A percentile compares a stretch with the other conserved stretches of the same genome.
phyloP scores from a whole-genome alignment of 2,113 vertebrate species.

The Nettapus auritus region DNA sequence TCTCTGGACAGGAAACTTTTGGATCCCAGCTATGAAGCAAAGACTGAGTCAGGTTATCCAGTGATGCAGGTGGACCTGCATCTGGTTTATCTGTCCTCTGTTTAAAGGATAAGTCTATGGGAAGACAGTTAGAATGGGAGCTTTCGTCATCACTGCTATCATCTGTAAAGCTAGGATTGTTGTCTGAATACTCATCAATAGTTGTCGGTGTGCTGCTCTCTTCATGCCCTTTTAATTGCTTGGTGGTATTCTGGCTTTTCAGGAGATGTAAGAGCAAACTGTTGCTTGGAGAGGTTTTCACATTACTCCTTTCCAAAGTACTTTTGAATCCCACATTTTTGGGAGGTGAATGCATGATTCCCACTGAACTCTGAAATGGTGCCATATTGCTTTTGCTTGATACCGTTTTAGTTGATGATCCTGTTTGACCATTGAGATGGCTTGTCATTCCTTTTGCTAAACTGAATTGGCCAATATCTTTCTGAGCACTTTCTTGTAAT shows the following conservation, averaged over 20 bases:
- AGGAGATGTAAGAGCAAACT: conserved; percentile 94
- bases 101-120: conserved; percentile 95
- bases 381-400: conserved; percentile 79
- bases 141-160: conserved; percentile 96
- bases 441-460: conserved; percentile 81
- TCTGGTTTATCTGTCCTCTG: conserved; percentile 80
- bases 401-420: conserved; percentile 79
- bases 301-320: conserved; percentile 81
- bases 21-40: conserved; percentile 94
- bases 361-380: conserved; percentile 77
- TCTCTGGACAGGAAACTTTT: conserved; percentile 81
- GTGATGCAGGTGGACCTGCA: conserved; percentile 78
- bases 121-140: conserved; percentile 92
- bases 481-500: conserved; percentile 84
- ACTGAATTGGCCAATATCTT: conserved; percentile 79
- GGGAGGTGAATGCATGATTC: conserved; percentile 72
- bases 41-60: conserved; percentile 93
- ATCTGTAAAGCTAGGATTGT: conserved; percentile 89
- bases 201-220: conserved; percentile 90
- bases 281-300: conserved; percentile 89
- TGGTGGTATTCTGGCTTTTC: conserved; percentile 92
- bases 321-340: conserved; percentile 84
- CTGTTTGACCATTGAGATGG: conserved; percentile 85
- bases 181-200: conserved; percentile 90
- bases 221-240: conserved; percentile 82